Evolutionary conservation across 2,888 invertebrate genomes (phyloP), one percentile per base, ranked within the genome.

Genomic region (Apodemia hepburni): DNA sequence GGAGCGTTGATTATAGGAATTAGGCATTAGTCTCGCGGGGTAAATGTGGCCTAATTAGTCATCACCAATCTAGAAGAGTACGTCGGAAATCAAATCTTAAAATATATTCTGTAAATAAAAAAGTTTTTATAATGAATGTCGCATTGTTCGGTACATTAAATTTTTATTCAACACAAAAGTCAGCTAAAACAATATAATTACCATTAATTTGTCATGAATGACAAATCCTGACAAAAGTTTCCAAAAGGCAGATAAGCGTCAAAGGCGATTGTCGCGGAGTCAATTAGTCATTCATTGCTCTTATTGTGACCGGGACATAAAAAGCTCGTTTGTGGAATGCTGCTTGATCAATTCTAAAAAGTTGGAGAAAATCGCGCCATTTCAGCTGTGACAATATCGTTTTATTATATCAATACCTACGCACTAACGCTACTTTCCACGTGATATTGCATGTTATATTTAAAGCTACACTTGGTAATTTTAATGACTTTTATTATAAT

Each of bases 241-340:
- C 15, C 54, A 57, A 57, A 29, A 27, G 54, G 54, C 54, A 57
- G n/a, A 57, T 15, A 15, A 57, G 27, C 54, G 29, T 27, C 54
- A 57, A 57, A 57, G 54, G 27, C 54, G 54, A 57, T 22, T 57
- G 54, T 7, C 22, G 54, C 11, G 54, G 22, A 29, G 29, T 57
- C 54, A 57, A 57, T 57, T 57, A 57, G 54, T 22, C 54, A 57
- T 57, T 57, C 54, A 57, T 57, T 57, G 54, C 54, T 57, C 54
- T 57, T 27, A 57, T 57, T 57, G 54, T 57, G 51, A 22, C 29
- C 27, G 54, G 3, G 27, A 57, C 27, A 27, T 57, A 27, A 54
- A 45, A 54, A 54, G 22, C 54, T 54, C 54, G 54, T 54, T 54
- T 54, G 22, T 22, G 54, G 27, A 54, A 54, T 27, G 54, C 54